Conservation (phyloP, 2,888 invertebrate genomes). For the Anoncus sp. region DNA sequence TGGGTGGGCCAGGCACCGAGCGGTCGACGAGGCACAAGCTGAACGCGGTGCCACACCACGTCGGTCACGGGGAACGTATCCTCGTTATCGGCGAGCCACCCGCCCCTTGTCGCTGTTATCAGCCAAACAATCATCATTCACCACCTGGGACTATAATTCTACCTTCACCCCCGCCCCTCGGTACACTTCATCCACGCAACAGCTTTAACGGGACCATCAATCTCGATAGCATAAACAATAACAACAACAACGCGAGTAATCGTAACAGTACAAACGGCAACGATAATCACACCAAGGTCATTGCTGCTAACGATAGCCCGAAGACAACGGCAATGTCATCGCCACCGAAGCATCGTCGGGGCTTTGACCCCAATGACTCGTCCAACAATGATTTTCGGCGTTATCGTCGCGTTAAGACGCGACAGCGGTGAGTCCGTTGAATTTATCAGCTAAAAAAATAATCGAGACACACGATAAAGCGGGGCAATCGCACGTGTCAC, state of each 20-base stretch:
- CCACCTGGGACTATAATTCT: conserved; percentile 60
- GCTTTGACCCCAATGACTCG: conserved; percentile 79
- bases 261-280: conserved; percentile 67
- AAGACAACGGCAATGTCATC: conserved; percentile 77
- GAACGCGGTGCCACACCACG: conserved; percentile 81
- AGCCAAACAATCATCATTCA: conserved; percentile 65
- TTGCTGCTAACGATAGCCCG: conserved; percentile 68
- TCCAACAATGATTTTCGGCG: conserved; percentile 77
- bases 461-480: conserved; percentile 47
- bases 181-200: conserved; percentile 57
- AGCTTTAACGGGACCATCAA: conserved; percentile 57
- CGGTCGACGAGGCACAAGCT: conserved; percentile 81
- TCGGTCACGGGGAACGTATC: conserved; percentile 78
- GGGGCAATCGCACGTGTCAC: background rate
- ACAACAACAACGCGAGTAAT: conserved; percentile 60
- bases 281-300: conserved; percentile 64
- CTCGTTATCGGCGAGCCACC: conserved; percentile 79
- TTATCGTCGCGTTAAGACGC: conserved; percentile 79
- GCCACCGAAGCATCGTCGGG: conserved; percentile 79
- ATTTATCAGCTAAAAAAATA: conserved; percentile 29
- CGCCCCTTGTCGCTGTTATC: conserved; percentile 74
- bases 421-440: conserved; percentile 78
- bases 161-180: conserved; percentile 63
- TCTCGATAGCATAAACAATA: conserved; percentile 63
- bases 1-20: conserved; percentile 81